These are phyloP conservation scores for Diploptera punctata DNA, from an alignment of 2,888 invertebrate genomes.

Conservation along the genomic window DNA sequence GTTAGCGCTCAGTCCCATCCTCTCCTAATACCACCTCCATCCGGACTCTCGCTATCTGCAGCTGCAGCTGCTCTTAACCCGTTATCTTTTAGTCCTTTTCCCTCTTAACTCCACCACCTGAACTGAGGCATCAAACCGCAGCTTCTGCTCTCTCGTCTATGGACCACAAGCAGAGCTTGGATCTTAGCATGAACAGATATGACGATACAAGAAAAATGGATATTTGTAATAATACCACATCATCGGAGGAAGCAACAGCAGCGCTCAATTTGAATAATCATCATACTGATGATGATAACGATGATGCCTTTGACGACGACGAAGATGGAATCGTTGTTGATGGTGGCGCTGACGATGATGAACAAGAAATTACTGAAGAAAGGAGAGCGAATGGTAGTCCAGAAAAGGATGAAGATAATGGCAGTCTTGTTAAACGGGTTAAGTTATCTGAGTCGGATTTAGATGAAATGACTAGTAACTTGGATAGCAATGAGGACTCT, in stretches of 20 bases:
- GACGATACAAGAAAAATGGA: constrained; percentile 56
- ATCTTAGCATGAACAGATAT: constrained; percentile 57
- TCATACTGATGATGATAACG: constrained; percentile 53
- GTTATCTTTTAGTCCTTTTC: constrained; percentile 80
- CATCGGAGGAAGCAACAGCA: constrained; percentile 55
- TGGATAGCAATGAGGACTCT: constrained; percentile 69
- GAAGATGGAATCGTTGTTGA: constrained; percentile 78
- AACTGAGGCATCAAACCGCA: constrained; percentile 58
- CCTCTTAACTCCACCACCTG: constrained; percentile 63
- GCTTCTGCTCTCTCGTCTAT: constrained; percentile 62
- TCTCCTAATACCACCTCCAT: constrained; percentile 76
- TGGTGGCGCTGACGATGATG: constrained; percentile 72
- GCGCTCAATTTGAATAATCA: constrained; percentile 51
- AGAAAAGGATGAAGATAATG: constrained; percentile 68
- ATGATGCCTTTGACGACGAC: constrained; percentile 67
- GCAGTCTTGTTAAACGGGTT: constrained; percentile 65
- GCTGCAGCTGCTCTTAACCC: constrained; percentile 70
- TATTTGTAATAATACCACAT: constrained; percentile 51
- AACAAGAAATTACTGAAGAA: constrained; percentile 58
- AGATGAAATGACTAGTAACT: constrained; percentile 64
- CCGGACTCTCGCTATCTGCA: constrained; percentile 64
- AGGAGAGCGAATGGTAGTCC: constrained; percentile 53
- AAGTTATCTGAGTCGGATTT: constrained; percentile 62
- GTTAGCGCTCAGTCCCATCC: constrained; percentile 85
- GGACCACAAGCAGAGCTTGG: constrained; percentile 70